phyloP scores from a whole-genome alignment of 2,113 vertebrate genomes.

The Poicephalus gulielmi region DNA sequence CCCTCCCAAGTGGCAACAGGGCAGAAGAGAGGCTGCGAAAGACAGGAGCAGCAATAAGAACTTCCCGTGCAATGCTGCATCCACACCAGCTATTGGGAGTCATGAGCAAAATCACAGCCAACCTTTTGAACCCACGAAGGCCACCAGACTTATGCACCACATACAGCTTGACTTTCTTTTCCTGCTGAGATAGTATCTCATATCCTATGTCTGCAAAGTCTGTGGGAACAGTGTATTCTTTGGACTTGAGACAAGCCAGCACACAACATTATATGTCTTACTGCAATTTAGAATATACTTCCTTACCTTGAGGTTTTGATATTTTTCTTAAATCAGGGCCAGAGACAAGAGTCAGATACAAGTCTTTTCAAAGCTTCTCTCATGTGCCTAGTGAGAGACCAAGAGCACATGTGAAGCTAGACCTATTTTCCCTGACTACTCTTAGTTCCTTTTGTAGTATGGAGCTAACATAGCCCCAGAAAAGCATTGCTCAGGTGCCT shows the following conservation, averaged over 20 bases:
- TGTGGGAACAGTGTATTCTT: not conserved
- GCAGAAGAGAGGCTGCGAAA: not conserved
- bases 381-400: no score
- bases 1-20: not conserved
- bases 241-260: not conserved
- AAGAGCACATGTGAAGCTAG: not conserved
- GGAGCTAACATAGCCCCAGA: not conserved
- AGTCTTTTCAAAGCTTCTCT: not conserved
- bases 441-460: not conserved
- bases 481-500: not conserved
- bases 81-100: not conserved
- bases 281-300: not conserved
- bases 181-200: not conserved
- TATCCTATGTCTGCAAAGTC: not conserved
- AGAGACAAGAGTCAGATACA: not conserved
- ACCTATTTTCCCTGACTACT: not conserved
- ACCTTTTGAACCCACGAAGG: not conserved
- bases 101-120: not conserved
- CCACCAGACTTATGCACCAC: not conserved
- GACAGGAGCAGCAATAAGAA: not conserved
- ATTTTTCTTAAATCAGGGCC: not conserved
- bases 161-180: accelerated
- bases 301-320: not conserved
- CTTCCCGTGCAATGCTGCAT: accelerated
- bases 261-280: not conserved